Conservation (phyloP, 1,140 invertebrate genomes). For the Kradibia gibbosae region DNA sequence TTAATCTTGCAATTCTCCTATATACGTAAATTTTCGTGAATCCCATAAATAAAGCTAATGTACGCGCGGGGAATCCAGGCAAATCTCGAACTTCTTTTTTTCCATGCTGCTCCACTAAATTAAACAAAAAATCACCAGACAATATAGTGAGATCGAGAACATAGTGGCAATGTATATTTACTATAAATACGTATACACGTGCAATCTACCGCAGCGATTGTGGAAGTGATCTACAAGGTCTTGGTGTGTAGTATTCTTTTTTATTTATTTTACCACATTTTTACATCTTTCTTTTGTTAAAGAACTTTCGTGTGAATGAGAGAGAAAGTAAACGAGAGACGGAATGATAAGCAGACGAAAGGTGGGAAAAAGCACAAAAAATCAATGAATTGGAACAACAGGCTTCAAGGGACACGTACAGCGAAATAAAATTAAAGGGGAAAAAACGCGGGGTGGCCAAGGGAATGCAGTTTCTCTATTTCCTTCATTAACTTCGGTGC, state of each 20-base stretch:
- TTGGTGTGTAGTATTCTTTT: not conserved
- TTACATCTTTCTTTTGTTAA: not conserved
- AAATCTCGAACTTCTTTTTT: conserved; percentile 12
- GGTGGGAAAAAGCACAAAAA: not conserved
- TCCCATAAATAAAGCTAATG: conserved; percentile 26
- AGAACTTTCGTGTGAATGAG: not conserved
- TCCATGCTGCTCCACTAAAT: not conserved
- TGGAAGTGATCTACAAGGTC: not conserved
- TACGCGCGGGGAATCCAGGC: not conserved
- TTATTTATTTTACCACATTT: conserved; percentile 5
- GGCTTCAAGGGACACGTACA: not conserved
- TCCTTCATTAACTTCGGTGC: conserved; percentile 67
- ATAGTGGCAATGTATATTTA: not conserved
- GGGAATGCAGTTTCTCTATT: conserved; percentile 64
- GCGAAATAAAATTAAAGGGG: conserved; percentile 14
- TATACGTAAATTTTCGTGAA: not conserved
- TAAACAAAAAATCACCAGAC: not conserved
- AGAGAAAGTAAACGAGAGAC: not conserved
- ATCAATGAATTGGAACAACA: conserved; percentile 18
- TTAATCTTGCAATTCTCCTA: conserved; percentile 12
- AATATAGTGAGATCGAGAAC: not conserved
- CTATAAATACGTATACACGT: not conserved
- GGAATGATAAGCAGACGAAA: not conserved
- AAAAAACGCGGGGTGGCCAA: not conserved
- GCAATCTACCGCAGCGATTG: conserved; percentile 3